A percentile compares a stretch with the other conserved stretches of the same genome.
Evolutionary conservation across 2,797 vertebrate species (phyloP).

Genomic region (Enteromius viviparus): DNA sequence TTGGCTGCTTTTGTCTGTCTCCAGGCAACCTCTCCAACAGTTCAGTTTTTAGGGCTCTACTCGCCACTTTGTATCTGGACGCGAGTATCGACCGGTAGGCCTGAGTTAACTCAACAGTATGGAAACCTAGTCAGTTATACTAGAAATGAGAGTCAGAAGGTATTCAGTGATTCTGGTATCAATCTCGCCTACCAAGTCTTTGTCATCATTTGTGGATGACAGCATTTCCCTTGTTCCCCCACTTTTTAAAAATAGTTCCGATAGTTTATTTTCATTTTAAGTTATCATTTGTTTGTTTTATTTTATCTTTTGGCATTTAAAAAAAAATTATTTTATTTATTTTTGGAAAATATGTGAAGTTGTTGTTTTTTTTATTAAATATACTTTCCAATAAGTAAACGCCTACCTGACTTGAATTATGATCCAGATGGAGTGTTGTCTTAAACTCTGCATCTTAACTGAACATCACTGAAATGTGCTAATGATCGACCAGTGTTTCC

Average conservation of each 20-base stretch:
- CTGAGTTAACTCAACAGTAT: background rate
- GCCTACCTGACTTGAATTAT: background rate
- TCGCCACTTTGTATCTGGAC: slow-evolving; percentile 48
- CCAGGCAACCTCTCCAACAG: slow-evolving; percentile 59
- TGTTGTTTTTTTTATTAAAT: too few relatives aligned
- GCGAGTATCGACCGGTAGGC: slow-evolving; percentile 8
- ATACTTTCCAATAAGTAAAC: background rate
- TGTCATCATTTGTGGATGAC: too few relatives aligned
- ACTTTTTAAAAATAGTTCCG: too few relatives aligned
- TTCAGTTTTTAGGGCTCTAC: slow-evolving; percentile 47
- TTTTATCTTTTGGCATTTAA: too few relatives aligned
- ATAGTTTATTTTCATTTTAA: too few relatives aligned
- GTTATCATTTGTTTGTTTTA: too few relatives aligned
- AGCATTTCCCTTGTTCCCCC: too few relatives aligned
- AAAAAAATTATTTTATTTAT: too few relatives aligned
- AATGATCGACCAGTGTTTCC: slow-evolving; percentile 18
- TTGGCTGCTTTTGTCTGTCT: slow-evolving; percentile 59
- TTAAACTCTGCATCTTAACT: background rate
- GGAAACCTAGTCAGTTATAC: background rate
- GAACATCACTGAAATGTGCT: background rate
- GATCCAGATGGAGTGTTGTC: background rate
- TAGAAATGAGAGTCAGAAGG: background rate
- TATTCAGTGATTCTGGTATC: too few relatives aligned
- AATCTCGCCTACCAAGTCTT: too few relatives aligned
- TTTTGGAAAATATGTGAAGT: too few relatives aligned